Percentiles rank a stretch among this genome's conserved stretches.
Evolutionary conservation across 2,113 vertebrate genomes (phyloP).

Genomic region (Acrocephalus kingi): DNA sequence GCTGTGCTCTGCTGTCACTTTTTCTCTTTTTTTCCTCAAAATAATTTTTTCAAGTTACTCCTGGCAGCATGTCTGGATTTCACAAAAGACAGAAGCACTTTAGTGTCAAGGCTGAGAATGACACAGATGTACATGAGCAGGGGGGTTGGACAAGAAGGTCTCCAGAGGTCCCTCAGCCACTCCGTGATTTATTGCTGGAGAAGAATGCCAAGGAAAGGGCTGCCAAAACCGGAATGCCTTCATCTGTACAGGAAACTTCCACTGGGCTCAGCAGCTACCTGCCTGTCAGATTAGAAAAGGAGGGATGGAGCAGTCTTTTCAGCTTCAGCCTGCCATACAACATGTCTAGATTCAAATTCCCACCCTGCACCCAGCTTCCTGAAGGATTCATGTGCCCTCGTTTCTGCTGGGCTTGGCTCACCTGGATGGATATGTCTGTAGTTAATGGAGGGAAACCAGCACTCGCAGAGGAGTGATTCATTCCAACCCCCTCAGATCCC

Average conservation of each 20-base stretch:
- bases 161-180: not conserved
- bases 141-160: fast-evolving
- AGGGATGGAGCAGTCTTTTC: not conserved
- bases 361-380: not conserved
- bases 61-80: not conserved
- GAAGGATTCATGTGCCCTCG: not conserved
- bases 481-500: not conserved
- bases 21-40: not conserved
- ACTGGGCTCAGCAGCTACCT: not conserved
- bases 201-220: not conserved
- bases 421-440: fast-evolving
- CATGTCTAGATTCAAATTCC: not conserved
- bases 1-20: not conserved
- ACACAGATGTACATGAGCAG: not conserved
- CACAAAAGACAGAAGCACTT: not conserved
- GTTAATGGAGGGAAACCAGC: not conserved
- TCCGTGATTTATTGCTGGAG: not conserved
- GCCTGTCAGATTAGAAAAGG: not conserved
- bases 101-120: not conserved
- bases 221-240: not conserved
- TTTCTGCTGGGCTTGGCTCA: not conserved
- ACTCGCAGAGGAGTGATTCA: not conserved
- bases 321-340: not conserved
- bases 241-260: not conserved
- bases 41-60: not conserved